Percentiles rank a stretch among this genome's conserved stretches.
Evolutionary conservation across 2,113 vertebrate species (phyloP).

Genomic region (Apus apus): DNA sequence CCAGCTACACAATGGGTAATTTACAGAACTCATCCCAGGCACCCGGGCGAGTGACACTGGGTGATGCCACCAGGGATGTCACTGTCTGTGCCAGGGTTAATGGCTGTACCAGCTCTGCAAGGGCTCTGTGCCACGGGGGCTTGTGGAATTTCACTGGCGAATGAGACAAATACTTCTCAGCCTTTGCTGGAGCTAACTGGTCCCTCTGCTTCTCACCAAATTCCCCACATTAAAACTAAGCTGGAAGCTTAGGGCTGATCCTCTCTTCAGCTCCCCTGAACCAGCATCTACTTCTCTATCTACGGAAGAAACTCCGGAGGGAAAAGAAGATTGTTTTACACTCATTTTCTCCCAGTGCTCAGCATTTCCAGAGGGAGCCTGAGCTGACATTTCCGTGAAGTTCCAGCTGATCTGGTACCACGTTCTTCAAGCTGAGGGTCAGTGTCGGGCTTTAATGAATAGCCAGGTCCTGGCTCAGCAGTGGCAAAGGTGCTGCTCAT

Average conservation of each 20-base stretch:
- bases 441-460: background rate
- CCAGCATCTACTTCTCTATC: background rate
- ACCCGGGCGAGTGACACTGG: fast-evolving
- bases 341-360: background rate
- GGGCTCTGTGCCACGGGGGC: fast-evolving
- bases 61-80: background rate
- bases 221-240: background rate
- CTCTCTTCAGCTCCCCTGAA: background rate
- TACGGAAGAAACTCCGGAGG: background rate
- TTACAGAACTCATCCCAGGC: background rate
- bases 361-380: background rate
- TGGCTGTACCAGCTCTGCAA: background rate
- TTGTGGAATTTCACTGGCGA: background rate
- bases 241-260: background rate
- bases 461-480: background rate
- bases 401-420: background rate
- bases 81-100: background rate
- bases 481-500: background rate
- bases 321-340: background rate
- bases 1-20: background rate
- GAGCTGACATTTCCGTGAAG: background rate
- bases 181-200: background rate
- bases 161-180: background rate
- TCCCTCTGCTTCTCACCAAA: background rate
- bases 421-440: background rate